Base-by-base conservation (phyloP, 1,140 invertebrate genomes). In the Grapholita molesta region DNA sequence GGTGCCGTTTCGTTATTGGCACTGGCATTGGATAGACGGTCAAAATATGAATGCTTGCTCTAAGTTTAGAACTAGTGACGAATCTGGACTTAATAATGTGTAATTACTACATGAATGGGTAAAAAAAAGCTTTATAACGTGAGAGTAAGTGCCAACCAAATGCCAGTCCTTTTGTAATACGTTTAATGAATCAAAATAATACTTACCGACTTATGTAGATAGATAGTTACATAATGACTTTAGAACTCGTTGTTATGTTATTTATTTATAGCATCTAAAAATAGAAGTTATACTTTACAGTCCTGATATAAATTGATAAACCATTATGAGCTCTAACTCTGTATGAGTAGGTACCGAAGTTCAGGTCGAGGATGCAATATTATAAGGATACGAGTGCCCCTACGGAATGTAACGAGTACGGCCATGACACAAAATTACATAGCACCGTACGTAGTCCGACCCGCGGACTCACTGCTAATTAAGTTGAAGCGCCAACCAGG, bases 381-480 rank as follows among this genome's bases (percentile, higher is more conserved):
- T 61, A 15, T 28, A n/a, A 61, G 55, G 55, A 61, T 61, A 61
- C 55, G n/a, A 61, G 55, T 28, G 25, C 55, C 55, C 55, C 55
- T 61, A 61, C 8, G 55, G 55, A 28, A 61, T 28, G 55, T 32
- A 15, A 61, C 55, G 24, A 12, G 28, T 28, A 15, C 55, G 55
- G 55, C 55, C 55, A 28, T 61, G 55, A 61, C 55, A 61, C 25
- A 28, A 61, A 61, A 61, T 61, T 61, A 61, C 55, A 28, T 28
- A 28, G 55, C 23, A 15, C 6, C 11, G 25, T 28, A 61, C 55
- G 55, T 4, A 30, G 55, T 25, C 25, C 24, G 25, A 15, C 24
- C 55, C 24, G 42, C 21, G 55, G 55, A 61, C 55, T 61, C 55
- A 15, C 15, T 28, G 55, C 55, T 61, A 61, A 61, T 61, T 61